Base-by-base conservation (phyloP, 2,888 invertebrate genomes). In the Cryptocephalus primarius region DNA sequence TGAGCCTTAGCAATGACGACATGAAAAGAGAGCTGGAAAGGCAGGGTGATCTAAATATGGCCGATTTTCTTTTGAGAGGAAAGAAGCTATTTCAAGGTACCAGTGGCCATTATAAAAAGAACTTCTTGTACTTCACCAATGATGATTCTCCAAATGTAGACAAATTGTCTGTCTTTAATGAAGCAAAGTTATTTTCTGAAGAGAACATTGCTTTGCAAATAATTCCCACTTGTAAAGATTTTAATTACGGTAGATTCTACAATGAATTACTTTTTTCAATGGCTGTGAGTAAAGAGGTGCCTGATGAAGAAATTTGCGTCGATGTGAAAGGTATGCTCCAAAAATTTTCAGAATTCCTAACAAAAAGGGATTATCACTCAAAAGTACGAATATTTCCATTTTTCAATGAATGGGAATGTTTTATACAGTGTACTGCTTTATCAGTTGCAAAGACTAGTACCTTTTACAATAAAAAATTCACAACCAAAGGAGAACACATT, bases 131-230 rank as follows among this genome's bases (percentile, higher is more conserved):
- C 43, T 53, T 65, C 8, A 62, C 62, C 9, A 63, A 62, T 33
- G 59, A 65, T 55, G 63, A 63, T 50, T 53, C 62, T 44, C 65
- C 64, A 10, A 51, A 59, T 8, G 48, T 42, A 36, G 59, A 63
- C 49, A 57, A 57, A 41, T 64, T 62, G 46, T 55, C 60, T 8
- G 61, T 60, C 34, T 49, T 65, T 10, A 63, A 64, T 45, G 64
- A 64, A 51, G 60, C 58, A 0, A 61, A 62, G 56, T 60, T 58
- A 11, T 63, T 64, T 36, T 48, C 43, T 38, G 53, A 51, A 6
- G 54, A 46, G 48, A 49, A 58, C 33, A 62, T 64, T 36, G 33
- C 45, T 22, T 59, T 64, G 40, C 55, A 63, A 47, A 31, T 63
- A 12, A 42, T 64, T 40, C 55, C 60, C 8, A 61, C 59, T 48